These are phyloP conservation scores for Cynopterus sphinx DNA, from an alignment of 2,797 vertebrate genomes.

Conservation along the genomic window DNA sequence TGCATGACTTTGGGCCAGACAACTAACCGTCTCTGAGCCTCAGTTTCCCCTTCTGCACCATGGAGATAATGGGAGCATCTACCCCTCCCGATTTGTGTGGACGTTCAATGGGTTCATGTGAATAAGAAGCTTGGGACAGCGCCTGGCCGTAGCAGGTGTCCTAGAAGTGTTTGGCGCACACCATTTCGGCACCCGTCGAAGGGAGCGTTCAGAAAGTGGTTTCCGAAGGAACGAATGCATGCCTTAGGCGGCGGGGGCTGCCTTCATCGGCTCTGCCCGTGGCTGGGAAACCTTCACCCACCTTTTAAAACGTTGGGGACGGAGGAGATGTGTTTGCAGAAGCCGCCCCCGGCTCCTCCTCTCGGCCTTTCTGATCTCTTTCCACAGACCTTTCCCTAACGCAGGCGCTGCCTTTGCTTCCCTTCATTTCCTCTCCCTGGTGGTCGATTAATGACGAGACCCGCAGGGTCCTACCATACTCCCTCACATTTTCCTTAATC, in stretches of 20 bases:
- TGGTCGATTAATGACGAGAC: constrained; percentile 53
- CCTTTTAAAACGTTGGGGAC: not conserved
- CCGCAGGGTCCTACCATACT: not conserved
- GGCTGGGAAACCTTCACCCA: not conserved
- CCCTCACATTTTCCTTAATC: constrained; percentile 21
- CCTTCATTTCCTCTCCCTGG: not conserved
- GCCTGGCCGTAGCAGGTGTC: not conserved
- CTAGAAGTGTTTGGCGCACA: not conserved
- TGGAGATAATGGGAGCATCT: not conserved
- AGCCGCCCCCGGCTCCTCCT: not conserved
- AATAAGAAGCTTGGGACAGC: not conserved
- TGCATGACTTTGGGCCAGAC: not conserved
- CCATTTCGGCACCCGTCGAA: not conserved
- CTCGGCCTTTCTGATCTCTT: not conserved
- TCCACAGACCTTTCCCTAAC: not conserved
- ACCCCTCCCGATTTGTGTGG: not conserved
- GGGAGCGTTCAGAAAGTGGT: not conserved
- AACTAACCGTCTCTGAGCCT: not conserved
- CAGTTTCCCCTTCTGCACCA: not conserved
- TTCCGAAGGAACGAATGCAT: not conserved
- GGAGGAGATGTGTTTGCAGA: not conserved
- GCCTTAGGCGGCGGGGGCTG: not conserved
- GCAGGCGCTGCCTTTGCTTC: not conserved
- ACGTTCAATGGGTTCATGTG: not conserved
- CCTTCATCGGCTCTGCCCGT: not conserved